phyloP scores from a whole-genome alignment of 2,113 vertebrate genomes.

The Todiramphus saurophagus region DNA sequence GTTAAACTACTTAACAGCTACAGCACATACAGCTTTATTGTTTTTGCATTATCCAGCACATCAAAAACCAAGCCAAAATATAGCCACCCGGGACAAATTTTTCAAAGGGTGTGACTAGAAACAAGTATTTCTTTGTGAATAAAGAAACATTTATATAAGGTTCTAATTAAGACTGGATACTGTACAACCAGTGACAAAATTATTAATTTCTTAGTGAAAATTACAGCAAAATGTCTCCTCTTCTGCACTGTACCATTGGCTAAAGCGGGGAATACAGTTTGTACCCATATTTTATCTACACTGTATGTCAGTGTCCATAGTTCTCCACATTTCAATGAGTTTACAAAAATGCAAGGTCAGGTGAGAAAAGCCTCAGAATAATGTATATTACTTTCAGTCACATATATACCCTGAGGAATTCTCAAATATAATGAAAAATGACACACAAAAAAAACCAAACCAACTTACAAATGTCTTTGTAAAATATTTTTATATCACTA shows the following conservation, averaged over 20 bases:
- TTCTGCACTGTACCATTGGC: not conserved
- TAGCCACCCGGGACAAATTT: not conserved
- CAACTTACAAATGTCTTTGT: not conserved
- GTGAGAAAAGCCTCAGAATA: not conserved
- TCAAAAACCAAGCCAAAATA: conserved; percentile 33
- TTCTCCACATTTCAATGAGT: not conserved
- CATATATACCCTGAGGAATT: not conserved
- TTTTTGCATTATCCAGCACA: not conserved
- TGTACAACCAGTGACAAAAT: not conserved
- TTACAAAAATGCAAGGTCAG: not conserved
- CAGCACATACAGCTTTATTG: conserved; percentile 24
- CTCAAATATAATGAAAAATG: not conserved
- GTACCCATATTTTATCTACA: not conserved
- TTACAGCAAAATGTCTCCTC: not conserved
- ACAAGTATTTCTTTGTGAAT: not conserved
- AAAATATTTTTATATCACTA: not conserved
- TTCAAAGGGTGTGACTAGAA: not conserved
- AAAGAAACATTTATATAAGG: not conserved
- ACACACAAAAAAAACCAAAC: not conserved
- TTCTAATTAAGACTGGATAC: not conserved
- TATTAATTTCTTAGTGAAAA: not conserved
- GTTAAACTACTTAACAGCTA: conserved; percentile 29
- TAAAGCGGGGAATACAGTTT: not conserved
- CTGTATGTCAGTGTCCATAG: not conserved
- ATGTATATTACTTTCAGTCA: not conserved